Conservation (phyloP, 2,888 invertebrate species). For the Mesorhabditis spiculigera region DNA sequence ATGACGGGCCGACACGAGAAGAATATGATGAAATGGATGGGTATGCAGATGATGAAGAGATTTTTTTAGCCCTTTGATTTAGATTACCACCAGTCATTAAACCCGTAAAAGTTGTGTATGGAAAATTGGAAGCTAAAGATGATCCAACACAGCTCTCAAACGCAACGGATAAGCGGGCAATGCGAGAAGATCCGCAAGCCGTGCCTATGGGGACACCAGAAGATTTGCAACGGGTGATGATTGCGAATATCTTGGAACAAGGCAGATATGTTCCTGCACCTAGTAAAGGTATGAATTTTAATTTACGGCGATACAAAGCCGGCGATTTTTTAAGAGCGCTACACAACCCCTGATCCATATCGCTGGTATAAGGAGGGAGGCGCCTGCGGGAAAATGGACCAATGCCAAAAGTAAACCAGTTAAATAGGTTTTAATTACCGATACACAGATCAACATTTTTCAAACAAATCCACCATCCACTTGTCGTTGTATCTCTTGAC, state of each 20-base stretch:
- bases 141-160: not conserved
- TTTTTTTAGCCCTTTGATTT: not conserved
- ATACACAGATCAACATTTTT: too few species aligned
- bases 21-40: conserved; percentile 4
- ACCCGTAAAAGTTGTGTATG: not conserved
- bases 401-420: not conserved
- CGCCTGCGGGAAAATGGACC: not conserved
- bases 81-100: not conserved
- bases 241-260: not conserved
- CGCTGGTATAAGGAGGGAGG: not conserved
- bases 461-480: not conserved
- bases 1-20: not conserved
- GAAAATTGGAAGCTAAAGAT: not conserved
- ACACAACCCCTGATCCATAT: not conserved
- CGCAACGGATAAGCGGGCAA: not conserved
- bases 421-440: not conserved
- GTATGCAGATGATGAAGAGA: not conserved
- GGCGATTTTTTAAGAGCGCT: not conserved
- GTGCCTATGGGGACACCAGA: not conserved
- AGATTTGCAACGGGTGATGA: not conserved
- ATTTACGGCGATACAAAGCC: too few species aligned
- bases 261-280: not conserved
- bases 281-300: not conserved
- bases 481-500: not conserved
- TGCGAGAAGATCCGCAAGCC: not conserved